phyloP scores from a whole-genome alignment of 2,797 vertebrate genomes.

The Oceanodroma leucorhoa region DNA sequence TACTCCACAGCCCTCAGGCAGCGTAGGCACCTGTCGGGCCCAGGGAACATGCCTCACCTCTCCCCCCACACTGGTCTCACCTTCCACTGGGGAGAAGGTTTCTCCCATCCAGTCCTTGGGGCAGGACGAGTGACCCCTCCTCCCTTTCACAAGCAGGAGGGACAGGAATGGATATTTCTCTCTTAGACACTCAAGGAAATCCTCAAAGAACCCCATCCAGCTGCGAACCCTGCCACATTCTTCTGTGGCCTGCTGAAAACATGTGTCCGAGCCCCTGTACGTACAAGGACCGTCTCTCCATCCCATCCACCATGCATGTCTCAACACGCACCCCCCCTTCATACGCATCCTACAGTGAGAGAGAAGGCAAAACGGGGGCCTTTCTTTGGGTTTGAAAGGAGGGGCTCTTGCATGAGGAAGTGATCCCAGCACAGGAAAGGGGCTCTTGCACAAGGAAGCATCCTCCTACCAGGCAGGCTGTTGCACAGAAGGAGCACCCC shows the following conservation, averaged over 20 bases:
- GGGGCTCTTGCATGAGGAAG: slow-evolving; percentile 54
- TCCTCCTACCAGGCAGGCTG: slow-evolving; percentile 56
- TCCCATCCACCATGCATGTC: slow-evolving; percentile 7
- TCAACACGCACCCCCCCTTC: neutral
- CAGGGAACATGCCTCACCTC: slow-evolving; percentile 28
- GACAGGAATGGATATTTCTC: slow-evolving; percentile 47
- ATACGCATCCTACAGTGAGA: slow-evolving; percentile 21
- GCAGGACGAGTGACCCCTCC: slow-evolving; percentile 32
- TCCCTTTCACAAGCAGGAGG: slow-evolving; percentile 22
- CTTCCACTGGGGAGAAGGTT: slow-evolving; percentile 10
- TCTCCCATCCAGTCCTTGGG: slow-evolving; percentile 44
- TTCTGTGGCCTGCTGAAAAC: slow-evolving; percentile 35
- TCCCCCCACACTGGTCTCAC: slow-evolving; percentile 15
- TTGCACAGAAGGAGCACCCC: slow-evolving; percentile 60
- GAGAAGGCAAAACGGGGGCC: slow-evolving; percentile 53
- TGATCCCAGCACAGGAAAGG: slow-evolving; percentile 55
- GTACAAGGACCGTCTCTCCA: slow-evolving; percentile 16
- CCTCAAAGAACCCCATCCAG: slow-evolving; percentile 35
- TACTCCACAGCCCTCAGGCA: slow-evolving; percentile 20
- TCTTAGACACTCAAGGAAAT: slow-evolving; percentile 60
- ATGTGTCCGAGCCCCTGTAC: slow-evolving; percentile 30
- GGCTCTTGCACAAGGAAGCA: slow-evolving; percentile 65
- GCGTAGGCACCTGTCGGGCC: slow-evolving; percentile 5
- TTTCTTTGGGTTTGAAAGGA: slow-evolving; percentile 65
- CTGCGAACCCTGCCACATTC: slow-evolving; percentile 38